phyloP scores from a whole-genome alignment of 2,797 vertebrate genomes.

The Neosalanx taihuensis region DNA sequence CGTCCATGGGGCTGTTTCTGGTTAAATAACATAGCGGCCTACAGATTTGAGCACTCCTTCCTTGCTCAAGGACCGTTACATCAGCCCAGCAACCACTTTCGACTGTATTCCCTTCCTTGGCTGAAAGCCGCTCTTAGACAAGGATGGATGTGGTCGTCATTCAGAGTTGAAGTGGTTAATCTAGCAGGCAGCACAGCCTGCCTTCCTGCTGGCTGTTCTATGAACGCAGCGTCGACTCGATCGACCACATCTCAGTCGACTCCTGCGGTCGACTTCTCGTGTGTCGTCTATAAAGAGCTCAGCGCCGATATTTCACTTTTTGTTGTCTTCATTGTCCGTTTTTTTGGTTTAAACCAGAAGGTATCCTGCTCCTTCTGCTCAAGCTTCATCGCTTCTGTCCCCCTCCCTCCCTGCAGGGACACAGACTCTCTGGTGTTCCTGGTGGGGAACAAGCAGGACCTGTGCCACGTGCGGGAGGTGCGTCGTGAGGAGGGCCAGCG shows the following conservation, averaged over 20 bases:
- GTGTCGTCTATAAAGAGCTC: not conserved
- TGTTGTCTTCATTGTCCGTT: too few relatives aligned
- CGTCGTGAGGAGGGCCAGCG: conserved; percentile 80
- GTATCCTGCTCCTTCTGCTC: not conserved
- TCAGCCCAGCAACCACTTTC: not conserved
- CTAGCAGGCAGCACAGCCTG: not conserved
- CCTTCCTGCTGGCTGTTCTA: not conserved
- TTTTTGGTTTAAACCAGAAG: too few relatives aligned
- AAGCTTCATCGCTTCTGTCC: not conserved
- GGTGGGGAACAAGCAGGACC: conserved; percentile 89
- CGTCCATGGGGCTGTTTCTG: too few relatives aligned
- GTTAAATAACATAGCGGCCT: not conserved
- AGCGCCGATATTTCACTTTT: not conserved
- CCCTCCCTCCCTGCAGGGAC: conserved; percentile 61
- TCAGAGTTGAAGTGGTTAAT: not conserved
- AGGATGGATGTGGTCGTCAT: not conserved
- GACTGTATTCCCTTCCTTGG: not conserved
- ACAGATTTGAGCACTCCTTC: not conserved
- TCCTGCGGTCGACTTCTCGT: not conserved
- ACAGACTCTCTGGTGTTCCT: conserved; percentile 72
- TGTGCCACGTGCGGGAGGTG: conserved; percentile 83
- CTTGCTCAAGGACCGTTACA: not conserved
- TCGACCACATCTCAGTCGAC: not conserved
- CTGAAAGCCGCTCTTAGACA: not conserved
- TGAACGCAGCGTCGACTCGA: not conserved